A percentile compares a stretch with the other conserved stretches of the same genome.
Evolutionary conservation across 2,888 invertebrate species (phyloP).

Genomic region (Torymus auratus): DNA sequence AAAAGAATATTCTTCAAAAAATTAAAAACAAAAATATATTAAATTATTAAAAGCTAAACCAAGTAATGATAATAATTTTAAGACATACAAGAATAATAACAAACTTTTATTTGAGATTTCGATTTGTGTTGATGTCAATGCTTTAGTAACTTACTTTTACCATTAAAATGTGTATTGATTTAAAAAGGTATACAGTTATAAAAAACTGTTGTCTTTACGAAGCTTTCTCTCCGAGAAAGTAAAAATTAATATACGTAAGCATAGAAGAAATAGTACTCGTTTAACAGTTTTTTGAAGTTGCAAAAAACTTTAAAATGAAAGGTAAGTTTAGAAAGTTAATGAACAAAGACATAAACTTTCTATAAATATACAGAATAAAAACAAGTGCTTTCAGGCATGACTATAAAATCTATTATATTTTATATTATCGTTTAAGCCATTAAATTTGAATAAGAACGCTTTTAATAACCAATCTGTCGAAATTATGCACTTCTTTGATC

Average conservation of each 20-base stretch:
- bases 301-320: conserved; percentile 9
- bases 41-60: too few relatives aligned
- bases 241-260: background rate
- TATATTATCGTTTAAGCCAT: background rate
- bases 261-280: conserved; percentile 1
- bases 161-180: background rate
- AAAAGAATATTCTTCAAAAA: too few relatives aligned
- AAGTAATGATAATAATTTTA: too few relatives aligned
- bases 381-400: background rate
- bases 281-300: background rate
- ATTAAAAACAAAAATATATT: too few relatives aligned
- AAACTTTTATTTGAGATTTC: too few relatives aligned
- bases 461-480: background rate
- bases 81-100: too few relatives aligned
- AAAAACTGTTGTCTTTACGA: background rate
- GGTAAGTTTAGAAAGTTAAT: conserved; percentile 19
- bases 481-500: background rate
- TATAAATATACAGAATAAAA: background rate
- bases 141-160: too few relatives aligned
- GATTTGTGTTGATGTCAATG: too few relatives aligned
- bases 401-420: conserved; percentile 12
- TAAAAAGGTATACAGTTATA: conserved; percentile 3
- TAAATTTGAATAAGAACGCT: background rate
- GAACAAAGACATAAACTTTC: conserved; percentile 13
- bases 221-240: conserved; percentile 6